Evolutionary conservation across 2,113 vertebrate genomes (phyloP), one percentile per base, ranked within the genome.

Genomic region (Leptobrachium ailaonicum): DNA sequence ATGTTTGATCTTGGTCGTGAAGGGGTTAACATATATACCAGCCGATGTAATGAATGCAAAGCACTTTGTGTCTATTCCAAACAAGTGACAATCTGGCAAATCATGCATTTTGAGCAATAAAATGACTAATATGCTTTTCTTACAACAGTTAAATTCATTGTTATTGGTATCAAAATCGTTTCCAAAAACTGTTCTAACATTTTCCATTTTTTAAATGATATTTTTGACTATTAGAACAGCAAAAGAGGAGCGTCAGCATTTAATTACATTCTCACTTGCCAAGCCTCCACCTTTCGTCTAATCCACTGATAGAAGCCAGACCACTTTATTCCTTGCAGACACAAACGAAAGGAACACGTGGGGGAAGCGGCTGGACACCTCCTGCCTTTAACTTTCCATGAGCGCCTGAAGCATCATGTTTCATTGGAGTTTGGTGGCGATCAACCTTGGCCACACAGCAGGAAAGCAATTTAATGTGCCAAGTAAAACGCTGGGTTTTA

Each of bases 141-240:
- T 32, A 32, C 20, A 32, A 32, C 20, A 32, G 20, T 32, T 32
- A 32, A 32, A 32, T 32, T 32, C 20, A 32, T 32, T 32, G 20
- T 32, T 11, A 54, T 64, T 64, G 40, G 20, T 64, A 32, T 64
- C 4, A 8, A 20, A 2, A 32, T 64, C 4, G 10, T 71, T 71
- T 63, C 20, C 76, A 54, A 78, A 47, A 78, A 71, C 71, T 71
- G 71, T 71, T 63, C 13, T 68, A 71, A 71, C 71, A 54, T 78
- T 45, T 32, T 32, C 20, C 20, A 32, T 32, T 32, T 32, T 32
- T 32, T 32, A 32, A 32, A 32, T 32, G 0, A 32, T 32, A 32
- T 32, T 32, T 32, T 32, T 32, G 20, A 32, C 20, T 32, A 32
- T 32, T 32, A 69, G 67, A 45, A 44, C 66, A 69, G 66, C 67